Percentiles rank a stretch among this genome's conserved stretches.
Conservation (phyloP, 2,113 vertebrate genomes). For the Bufo bufo region DNA sequence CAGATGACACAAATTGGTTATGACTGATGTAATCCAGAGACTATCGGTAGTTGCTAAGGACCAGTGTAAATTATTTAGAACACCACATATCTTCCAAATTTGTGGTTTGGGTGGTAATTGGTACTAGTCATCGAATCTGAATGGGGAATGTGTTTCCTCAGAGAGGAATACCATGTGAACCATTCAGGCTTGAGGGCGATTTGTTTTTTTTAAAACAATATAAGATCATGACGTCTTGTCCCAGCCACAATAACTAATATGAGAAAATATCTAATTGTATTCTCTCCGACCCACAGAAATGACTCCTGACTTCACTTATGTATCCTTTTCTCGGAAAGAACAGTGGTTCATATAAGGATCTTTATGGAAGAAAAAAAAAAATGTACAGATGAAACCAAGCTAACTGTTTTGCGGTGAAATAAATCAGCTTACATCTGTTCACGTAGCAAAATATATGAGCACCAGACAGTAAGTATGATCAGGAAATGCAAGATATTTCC, state of each 20-base stretch:
- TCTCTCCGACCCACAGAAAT: constrained; percentile 20
- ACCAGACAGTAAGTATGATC: background rate
- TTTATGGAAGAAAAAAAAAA: background rate
- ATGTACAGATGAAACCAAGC: background rate
- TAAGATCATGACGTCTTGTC: constrained; percentile 52
- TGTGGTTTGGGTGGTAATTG: constrained; percentile 53
- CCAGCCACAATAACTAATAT: constrained; percentile 53
- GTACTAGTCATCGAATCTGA: constrained; percentile 52
- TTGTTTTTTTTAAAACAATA: constrained; percentile 44
- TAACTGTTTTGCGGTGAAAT: constrained; percentile 14
- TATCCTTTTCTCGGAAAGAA: constrained; percentile 47
- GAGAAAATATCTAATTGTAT: constrained; percentile 51
- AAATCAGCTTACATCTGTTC: constrained; percentile 17
- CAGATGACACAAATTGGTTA: constrained; percentile 13
- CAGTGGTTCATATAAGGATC: constrained; percentile 31
- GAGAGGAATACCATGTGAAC: constrained; percentile 47
- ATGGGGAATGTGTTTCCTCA: constrained; percentile 20
- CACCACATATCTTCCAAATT: constrained; percentile 42
- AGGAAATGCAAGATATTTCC: background rate
- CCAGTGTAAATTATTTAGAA: constrained; percentile 37
- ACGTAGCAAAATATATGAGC: background rate
- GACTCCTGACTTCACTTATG: constrained; percentile 22
- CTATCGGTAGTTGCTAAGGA: constrained; percentile 52
- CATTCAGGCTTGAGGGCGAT: constrained; percentile 40
- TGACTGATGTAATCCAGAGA: constrained; percentile 21